Conservation (phyloP, 2,113 vertebrate genomes). For the mouse (Mus musculus) region DNA sequence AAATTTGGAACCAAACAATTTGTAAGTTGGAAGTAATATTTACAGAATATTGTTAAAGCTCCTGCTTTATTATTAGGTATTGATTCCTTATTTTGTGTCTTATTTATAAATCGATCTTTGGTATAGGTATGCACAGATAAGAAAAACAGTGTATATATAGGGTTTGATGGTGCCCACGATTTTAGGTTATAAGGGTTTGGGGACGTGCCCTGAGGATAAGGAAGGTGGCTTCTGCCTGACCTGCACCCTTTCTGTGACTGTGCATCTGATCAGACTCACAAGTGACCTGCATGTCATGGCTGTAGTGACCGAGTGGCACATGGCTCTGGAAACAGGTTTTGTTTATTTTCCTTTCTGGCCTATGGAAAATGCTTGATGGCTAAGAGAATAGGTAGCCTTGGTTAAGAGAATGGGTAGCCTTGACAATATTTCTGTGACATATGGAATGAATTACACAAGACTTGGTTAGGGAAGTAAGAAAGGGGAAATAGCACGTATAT, state of each 20-base stretch:
- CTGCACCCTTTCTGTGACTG: background rate
- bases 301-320: background rate
- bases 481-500: background rate
- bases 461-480: background rate
- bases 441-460: background rate
- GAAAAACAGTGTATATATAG: background rate
- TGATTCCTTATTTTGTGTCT: background rate
- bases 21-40: background rate
- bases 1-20: background rate
- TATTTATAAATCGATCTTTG: background rate
- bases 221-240: background rate
- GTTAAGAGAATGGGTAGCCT: background rate
- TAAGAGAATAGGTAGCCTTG: background rate
- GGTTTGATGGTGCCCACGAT: background rate
- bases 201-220: background rate
- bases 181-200: background rate
- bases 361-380: too few species aligned
- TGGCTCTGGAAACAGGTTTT: background rate
- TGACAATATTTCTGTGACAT: background rate
- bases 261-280: background rate
- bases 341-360: background rate
- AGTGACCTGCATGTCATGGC: too few species aligned
- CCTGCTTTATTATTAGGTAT: background rate
- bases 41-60: background rate
- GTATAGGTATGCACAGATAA: background rate